A percentile compares a stretch with the other conserved stretches of the same genome.
phyloP scores from a whole-genome alignment of 2,113 vertebrate genomes.

The Quiscalus mexicanus region DNA sequence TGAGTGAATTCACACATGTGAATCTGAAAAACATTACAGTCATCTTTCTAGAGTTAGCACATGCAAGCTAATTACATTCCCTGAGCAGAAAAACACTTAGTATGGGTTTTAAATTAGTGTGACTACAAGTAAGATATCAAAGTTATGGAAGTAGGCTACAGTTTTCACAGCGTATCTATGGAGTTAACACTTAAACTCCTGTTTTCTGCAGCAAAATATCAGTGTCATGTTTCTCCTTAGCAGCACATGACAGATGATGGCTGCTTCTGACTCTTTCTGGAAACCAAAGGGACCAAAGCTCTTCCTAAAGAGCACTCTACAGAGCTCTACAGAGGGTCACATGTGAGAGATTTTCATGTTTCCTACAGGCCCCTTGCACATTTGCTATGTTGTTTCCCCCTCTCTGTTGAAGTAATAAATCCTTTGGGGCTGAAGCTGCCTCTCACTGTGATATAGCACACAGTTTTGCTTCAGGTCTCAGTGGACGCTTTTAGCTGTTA shows the following conservation, averaged over 20 bases:
- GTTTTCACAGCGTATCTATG: accelerated
- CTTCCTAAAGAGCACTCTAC: not conserved
- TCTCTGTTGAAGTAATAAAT: not conserved
- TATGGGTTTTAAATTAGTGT: not conserved
- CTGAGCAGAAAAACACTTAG: not conserved
- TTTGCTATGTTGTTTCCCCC: not conserved
- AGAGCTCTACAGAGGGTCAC: not conserved
- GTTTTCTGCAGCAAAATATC: not conserved
- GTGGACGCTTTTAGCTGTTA: not conserved
- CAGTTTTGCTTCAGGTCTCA: not conserved
- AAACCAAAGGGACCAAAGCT: not conserved
- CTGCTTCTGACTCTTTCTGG: not conserved
- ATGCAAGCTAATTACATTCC: not conserved
- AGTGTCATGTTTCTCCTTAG: not conserved
- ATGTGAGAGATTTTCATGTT: not conserved
- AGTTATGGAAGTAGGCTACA: not conserved
- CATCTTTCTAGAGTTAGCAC: not conserved
- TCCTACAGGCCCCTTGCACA: not conserved
- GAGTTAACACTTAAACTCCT: not conserved
- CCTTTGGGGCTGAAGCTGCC: not conserved
- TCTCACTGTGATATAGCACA: not conserved
- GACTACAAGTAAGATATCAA: not conserved
- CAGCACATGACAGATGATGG: not conserved
- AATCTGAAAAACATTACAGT: not conserved
- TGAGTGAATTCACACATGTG: not conserved